A percentile compares a stretch with the other conserved stretches of the same genome.
phyloP scores from a whole-genome alignment of 1,140 invertebrate genomes.

The Eueides isabella region DNA sequence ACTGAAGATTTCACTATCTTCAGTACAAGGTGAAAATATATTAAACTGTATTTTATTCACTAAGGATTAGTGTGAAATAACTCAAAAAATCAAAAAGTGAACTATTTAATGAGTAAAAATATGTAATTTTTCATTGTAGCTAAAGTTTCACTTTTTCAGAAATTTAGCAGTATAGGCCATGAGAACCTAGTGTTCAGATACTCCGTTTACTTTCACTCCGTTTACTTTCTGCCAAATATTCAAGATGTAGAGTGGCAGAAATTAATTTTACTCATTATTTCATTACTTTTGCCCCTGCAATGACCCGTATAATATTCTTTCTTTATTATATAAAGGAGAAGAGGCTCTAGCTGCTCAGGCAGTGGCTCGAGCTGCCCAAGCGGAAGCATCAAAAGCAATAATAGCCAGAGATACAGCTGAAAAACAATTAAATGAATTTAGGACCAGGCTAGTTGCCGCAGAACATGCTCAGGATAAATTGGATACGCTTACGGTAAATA shows the following conservation, averaged over 20 bases:
- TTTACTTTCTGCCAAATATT: no score
- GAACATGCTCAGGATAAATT: conserved; percentile 74
- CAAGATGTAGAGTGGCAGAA: not conserved
- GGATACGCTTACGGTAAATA: conserved; percentile 64
- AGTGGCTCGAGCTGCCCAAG: conserved; percentile 74
- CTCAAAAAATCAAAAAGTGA: no score
- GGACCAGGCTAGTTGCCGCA: conserved; percentile 59
- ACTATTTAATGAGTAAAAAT: no score
- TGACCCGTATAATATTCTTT: not conserved
- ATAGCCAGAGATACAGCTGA: conserved; percentile 60
- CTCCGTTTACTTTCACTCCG: not conserved
- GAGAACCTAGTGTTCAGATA: not conserved
- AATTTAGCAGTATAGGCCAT: not conserved
- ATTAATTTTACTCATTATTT: no score
- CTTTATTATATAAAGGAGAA: conserved; percentile 54
- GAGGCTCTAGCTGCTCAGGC: conserved; percentile 81
- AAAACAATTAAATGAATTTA: conserved; percentile 59
- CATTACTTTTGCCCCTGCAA: no score
- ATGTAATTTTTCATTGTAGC: no score
- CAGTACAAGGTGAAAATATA: conserved; percentile 65
- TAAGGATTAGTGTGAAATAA: no score
- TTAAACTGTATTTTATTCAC: no score
- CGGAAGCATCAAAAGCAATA: conserved; percentile 60
- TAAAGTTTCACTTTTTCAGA: no score
- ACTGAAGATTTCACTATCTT: conserved; percentile 63